phyloP scores from a whole-genome alignment of 2,113 vertebrate species.

The Scytalopus superciliaris region DNA sequence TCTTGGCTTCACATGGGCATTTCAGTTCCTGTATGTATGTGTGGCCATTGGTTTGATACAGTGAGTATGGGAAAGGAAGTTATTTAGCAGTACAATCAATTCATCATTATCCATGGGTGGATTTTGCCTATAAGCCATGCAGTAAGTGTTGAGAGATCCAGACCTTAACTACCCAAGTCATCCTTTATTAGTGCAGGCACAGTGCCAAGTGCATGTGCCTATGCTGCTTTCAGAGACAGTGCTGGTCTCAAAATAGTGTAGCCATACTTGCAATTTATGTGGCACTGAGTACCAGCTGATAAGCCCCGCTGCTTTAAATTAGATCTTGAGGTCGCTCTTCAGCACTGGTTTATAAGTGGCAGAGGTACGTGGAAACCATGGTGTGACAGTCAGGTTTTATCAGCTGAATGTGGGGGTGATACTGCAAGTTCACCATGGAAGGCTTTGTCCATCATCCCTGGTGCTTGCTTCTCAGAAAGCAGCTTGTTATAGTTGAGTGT shows the following conservation, averaged over 20 bases:
- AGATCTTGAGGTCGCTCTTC: background rate
- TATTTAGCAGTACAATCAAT: background rate
- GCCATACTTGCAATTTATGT: fast-evolving
- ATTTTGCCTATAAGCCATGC: background rate
- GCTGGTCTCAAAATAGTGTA: background rate
- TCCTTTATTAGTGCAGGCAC: background rate
- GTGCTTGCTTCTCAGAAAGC: background rate
- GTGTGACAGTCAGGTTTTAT: background rate
- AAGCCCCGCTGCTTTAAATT: background rate
- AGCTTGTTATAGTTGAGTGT: background rate
- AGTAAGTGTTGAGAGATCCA: background rate
- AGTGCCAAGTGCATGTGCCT: background rate
- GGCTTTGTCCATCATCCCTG: background rate
- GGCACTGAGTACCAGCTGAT: background rate
- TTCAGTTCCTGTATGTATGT: background rate
- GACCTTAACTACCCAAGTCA: background rate
- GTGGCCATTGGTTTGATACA: background rate
- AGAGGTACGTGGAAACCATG: background rate
- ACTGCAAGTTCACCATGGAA: background rate
- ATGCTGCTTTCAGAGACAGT: background rate
- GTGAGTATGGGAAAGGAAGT: background rate
- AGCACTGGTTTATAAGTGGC: background rate
- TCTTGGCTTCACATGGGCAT: background rate
- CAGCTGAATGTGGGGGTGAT: background rate
- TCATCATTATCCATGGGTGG: background rate